These are phyloP conservation scores for Catostomus latipinnis DNA, from an alignment of 2,797 vertebrate genomes.

Conservation along the genomic window DNA sequence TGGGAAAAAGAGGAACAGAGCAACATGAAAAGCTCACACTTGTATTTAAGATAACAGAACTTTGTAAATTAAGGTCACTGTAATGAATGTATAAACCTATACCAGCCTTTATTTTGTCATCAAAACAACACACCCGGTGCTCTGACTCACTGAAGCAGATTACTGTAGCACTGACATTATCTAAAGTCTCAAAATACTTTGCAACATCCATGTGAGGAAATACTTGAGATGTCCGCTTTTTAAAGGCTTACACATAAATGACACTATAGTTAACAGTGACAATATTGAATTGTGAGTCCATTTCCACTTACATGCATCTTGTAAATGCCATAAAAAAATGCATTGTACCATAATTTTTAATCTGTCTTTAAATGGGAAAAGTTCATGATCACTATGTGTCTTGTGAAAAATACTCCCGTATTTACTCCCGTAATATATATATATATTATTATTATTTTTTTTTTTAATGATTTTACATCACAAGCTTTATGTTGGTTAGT, in stretches of 20 bases:
- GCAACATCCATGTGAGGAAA: background rate
- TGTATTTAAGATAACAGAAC: slow-evolving; percentile 32
- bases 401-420: background rate
- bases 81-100: slow-evolving; percentile 55
- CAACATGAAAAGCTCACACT: background rate
- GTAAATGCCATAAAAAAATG: slow-evolving; percentile 9
- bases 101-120: slow-evolving; percentile 45
- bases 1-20: background rate
- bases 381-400: background rate
- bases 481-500: slow-evolving; percentile 16
- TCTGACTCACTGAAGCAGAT: slow-evolving; percentile 16
- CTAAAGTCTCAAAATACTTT: slow-evolving; percentile 10
- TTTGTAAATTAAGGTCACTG: slow-evolving; percentile 29
- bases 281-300: slow-evolving; percentile 19
- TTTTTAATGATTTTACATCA: background rate
- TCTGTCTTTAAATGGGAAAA: slow-evolving; percentile 3
- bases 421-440: too few relatives aligned
- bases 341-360: slow-evolving; percentile 15
- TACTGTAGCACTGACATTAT: slow-evolving; percentile 15
- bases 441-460: background rate
- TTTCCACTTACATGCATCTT: slow-evolving; percentile 11
- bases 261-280: slow-evolving; percentile 37
- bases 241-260: slow-evolving; percentile 6
- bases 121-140: slow-evolving; percentile 4
- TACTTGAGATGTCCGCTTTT: background rate